Evolutionary conservation across 2,113 vertebrate species (phyloP), one percentile per base, ranked within the genome.

Genomic region (Axis porcinus): DNA sequence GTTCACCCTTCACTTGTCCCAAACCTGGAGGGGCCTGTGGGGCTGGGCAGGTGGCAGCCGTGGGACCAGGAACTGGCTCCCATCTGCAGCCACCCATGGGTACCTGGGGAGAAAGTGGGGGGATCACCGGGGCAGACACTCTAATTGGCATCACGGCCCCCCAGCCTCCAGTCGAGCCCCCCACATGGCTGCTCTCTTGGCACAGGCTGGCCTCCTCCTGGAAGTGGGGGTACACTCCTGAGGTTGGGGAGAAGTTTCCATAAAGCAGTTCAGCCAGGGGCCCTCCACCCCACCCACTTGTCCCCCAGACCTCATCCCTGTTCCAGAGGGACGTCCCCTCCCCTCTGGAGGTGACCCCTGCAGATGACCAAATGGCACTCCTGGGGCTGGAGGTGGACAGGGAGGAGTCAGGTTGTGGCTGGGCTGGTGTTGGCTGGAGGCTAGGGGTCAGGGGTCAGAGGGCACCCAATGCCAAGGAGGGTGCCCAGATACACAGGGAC

Each of bases 121-220:
- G 12, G 54, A 33, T 30, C 54, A 45, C n/a, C 45, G 25, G 52
- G 86, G 79, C 0, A 0, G 30, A 25, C 17, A 6, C 5, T 25
- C 52, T 17, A 6, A n/a, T 16, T 1, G 1, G 62, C 6, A 40
- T 5, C 36, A 2, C 14, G 7, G 64, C 3, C 57, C 7, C 27
- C 43, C 8, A 0, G 3, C 79, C 36, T 33, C 5, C 27, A 2
- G 60, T 1, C 0, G 17, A 25, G 52, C 1, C 25, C 25, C 28
- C 92, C 43, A 15, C 30, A 0, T 0, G 1, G 50, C 87, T 5
- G 10, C 27, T 28, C 45, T 23, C 55, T 57, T 0, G 55, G 55
- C 0, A 0, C 33, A 27, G 55, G 78, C 16, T 16, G 16, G 6
- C 52, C 10, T 43, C 43, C 83, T 47, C 30, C 54, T 0, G 33